Evolutionary conservation across 2,113 vertebrate species (phyloP).

Genomic region (Pteronura brasiliensis): DNA sequence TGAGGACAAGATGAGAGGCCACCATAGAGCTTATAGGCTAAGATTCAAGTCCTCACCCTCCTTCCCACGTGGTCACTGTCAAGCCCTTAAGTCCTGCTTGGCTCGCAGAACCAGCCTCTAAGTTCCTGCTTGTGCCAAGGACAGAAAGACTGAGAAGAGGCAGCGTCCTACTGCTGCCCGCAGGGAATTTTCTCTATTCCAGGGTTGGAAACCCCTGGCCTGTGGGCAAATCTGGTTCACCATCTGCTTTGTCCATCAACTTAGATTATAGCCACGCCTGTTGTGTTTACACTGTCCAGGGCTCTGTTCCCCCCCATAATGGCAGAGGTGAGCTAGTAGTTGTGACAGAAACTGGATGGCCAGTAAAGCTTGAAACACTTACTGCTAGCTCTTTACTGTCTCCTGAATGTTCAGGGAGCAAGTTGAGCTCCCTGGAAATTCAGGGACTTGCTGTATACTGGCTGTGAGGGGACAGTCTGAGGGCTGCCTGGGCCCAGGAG

Average conservation of each 20-base stretch:
- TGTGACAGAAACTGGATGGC: not conserved
- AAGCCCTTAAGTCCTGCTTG: not conserved
- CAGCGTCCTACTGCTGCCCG: fast-evolving
- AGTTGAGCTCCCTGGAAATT: not conserved
- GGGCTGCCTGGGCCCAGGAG: not conserved
- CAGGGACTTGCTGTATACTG: not conserved
- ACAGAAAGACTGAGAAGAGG: not conserved
- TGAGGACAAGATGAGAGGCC: not conserved
- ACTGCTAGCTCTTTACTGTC: not conserved
- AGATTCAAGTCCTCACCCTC: not conserved
- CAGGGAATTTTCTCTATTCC: not conserved
- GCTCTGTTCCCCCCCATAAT: fast-evolving
- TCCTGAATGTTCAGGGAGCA: not conserved
- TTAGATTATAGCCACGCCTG: fast-evolving
- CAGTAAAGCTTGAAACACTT: not conserved
- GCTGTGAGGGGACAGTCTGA: not conserved
- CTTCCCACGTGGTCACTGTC: not conserved
- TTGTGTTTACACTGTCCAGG: not conserved
- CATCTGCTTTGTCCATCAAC: not conserved
- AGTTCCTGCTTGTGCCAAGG: not conserved
- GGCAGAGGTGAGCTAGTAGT: not conserved
- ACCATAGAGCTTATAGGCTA: not conserved
- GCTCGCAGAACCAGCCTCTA: not conserved
- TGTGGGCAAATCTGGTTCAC: not conserved
- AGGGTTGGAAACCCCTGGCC: not conserved